Evolutionary conservation across 2,888 invertebrate species (phyloP).

Genomic region (Philereme vetulata): DNA sequence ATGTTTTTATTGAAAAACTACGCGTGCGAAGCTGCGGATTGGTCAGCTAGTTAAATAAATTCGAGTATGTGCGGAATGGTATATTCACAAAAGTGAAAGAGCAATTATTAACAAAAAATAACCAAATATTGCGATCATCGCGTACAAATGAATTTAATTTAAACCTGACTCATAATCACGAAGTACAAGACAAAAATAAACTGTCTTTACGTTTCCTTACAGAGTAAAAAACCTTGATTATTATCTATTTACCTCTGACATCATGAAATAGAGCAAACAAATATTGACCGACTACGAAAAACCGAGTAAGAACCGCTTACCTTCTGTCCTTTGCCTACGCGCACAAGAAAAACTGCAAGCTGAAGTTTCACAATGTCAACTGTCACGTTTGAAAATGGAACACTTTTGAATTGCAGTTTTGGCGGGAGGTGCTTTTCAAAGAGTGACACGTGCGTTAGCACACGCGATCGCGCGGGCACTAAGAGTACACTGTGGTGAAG

Average conservation of each 20-base stretch:
- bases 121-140: slow-evolving; percentile 2
- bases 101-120: slow-evolving; percentile 1
- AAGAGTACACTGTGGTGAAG: slow-evolving; percentile 26
- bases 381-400: slow-evolving; percentile 52
- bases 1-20: no score
- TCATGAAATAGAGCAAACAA: slow-evolving; percentile 34
- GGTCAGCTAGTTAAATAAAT: no score
- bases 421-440: slow-evolving; percentile 53
- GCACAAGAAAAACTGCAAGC: slow-evolving; percentile 51
- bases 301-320: slow-evolving; percentile 43
- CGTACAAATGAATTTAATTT: slow-evolving; percentile 9
- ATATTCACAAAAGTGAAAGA: no score
- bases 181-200: slow-evolving; percentile 20
- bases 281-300: slow-evolving; percentile 1
- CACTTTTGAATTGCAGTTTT: slow-evolving; percentile 49
- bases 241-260: slow-evolving; percentile 27
- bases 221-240: slow-evolving; percentile 32
- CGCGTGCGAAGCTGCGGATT: no score
- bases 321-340: slow-evolving; percentile 52
- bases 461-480: slow-evolving; percentile 69
- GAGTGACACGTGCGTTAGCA: slow-evolving; percentile 56
- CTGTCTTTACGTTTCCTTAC: slow-evolving; percentile 27
- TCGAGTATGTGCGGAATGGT: no score
- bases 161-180: slow-evolving; percentile 18
- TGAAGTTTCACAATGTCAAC: slow-evolving; percentile 54